Evolutionary conservation across 1,140 invertebrate species (phyloP).

Genomic region (Eciton burchellii): DNA sequence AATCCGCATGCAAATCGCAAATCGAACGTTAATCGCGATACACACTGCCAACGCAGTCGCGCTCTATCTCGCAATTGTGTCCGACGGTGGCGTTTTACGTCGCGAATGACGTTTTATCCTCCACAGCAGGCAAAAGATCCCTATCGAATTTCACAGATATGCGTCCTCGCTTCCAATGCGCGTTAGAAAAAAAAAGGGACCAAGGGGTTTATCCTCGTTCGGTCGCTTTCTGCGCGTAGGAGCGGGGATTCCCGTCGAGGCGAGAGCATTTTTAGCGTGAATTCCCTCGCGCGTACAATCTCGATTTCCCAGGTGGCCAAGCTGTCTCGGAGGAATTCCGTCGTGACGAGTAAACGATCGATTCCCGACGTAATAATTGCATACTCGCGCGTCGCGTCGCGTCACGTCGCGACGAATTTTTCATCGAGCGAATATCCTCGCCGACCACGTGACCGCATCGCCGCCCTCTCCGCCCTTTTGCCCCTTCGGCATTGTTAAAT

Average conservation of each 20-base stretch:
- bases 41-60: not conserved
- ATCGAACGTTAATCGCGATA: not conserved
- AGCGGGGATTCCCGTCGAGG: constrained; percentile 31
- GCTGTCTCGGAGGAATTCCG: constrained; percentile 6
- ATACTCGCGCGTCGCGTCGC: constrained; percentile 9
- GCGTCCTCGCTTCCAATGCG: not conserved
- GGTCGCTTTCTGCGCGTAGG: constrained; percentile 1
- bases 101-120: constrained; percentile 42
- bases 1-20: constrained; percentile 34
- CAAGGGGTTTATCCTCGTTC: not conserved
- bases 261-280: constrained; percentile 11
- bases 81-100: constrained; percentile 12
- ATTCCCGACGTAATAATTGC: constrained; percentile 44
- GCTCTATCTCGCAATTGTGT: not conserved
- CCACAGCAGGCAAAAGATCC: constrained; percentile 13
- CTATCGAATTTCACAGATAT: constrained; percentile 30
- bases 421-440: constrained; percentile 47
- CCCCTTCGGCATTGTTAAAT: constrained; percentile 16
- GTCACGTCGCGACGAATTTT: constrained; percentile 34
- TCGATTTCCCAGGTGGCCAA: not conserved
- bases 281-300: no score
- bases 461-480: not conserved
- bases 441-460: not conserved
- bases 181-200: constrained; percentile 21
- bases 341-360: constrained; percentile 46